Conservation (phyloP, 2,888 invertebrate genomes). For the Aleiodes leptofemur region DNA sequence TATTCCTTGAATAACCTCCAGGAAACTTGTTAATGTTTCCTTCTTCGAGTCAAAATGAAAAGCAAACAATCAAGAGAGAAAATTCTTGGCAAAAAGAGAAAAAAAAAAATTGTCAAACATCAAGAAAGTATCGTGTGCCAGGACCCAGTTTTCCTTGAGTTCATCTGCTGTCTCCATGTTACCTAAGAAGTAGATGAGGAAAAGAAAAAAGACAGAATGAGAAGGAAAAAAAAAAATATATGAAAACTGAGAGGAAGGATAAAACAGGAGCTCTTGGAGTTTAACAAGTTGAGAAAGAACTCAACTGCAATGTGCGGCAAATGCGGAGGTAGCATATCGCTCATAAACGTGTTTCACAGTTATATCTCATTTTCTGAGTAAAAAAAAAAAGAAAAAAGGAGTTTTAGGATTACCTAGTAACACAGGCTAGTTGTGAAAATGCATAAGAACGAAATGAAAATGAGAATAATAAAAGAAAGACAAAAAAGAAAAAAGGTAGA, state of each 20-base stretch:
- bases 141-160: constrained; percentile 8
- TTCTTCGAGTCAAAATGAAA: not conserved
- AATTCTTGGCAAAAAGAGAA: not conserved
- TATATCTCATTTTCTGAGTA: constrained; percentile 3
- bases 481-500: too few species aligned
- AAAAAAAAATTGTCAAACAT: not conserved
- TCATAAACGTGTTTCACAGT: constrained; percentile 38
- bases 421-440: constrained; percentile 20
- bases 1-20: constrained; percentile 7
- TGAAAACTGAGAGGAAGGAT: constrained; percentile 1
- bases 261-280: constrained; percentile 29
- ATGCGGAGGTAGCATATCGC: constrained; percentile 32
- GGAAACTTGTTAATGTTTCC: constrained; percentile 18
- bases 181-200: not conserved
- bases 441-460: constrained; percentile 3
- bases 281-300: constrained; percentile 42
- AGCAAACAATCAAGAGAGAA: not conserved
- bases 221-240: not conserved
- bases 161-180: constrained; percentile 13
- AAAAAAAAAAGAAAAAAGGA: not conserved
- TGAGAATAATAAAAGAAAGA: not conserved
- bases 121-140: constrained; percentile 25
- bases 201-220: constrained; percentile 2
- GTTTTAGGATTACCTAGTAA: constrained; percentile 25
- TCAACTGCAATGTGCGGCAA: constrained; percentile 32